Percentiles rank a stretch among this genome's conserved stretches.
These are phyloP conservation scores for Datnioides undecimradiatus DNA, from an alignment of 2,113 vertebrate genomes.

Conservation along the genomic window DNA sequence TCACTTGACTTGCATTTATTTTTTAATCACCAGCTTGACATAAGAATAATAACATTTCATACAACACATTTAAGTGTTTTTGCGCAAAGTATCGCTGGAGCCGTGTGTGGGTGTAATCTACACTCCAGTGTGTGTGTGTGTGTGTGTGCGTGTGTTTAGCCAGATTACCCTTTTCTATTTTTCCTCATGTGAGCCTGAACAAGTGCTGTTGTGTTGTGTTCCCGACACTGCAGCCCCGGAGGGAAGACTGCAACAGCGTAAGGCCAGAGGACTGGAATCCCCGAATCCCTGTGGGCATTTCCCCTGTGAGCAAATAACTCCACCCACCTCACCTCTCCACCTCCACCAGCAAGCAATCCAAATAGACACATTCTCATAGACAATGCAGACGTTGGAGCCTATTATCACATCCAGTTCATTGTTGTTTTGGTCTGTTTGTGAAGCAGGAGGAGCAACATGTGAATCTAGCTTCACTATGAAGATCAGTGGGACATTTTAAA, in stretches of 20 bases:
- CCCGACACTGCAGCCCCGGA: conserved; percentile 76
- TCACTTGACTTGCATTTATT: conserved; percentile 74
- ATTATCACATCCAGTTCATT: conserved; percentile 3
- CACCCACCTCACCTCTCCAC: conserved; percentile 36
- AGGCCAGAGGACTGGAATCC: conserved; percentile 87
- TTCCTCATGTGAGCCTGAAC: conserved; percentile 38
- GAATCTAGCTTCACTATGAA: too few species aligned
- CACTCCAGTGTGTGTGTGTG: conserved; percentile 15
- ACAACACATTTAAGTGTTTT: conserved; percentile 65
- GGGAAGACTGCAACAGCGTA: conserved; percentile 86
- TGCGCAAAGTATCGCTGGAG: conserved; percentile 41
- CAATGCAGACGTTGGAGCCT: background rate
- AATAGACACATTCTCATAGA: conserved; percentile 20
- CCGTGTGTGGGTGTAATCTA: conserved; percentile 49
- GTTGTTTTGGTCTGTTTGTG: background rate
- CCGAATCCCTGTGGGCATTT: conserved; percentile 86
- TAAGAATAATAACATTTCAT: conserved; percentile 63
- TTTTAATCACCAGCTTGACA: conserved; percentile 74
- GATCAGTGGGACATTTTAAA: too few species aligned
- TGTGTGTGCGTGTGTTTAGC: conserved; percentile 36
- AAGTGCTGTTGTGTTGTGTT: conserved; percentile 64
- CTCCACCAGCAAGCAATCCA: background rate
- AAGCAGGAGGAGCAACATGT: conserved; percentile 5
- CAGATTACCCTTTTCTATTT: conserved; percentile 35
- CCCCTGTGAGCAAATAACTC: conserved; percentile 82